These are phyloP conservation scores for Didymodactylos carnosus DNA, from an alignment of 2,888 invertebrate species.

Conservation along the genomic window DNA sequence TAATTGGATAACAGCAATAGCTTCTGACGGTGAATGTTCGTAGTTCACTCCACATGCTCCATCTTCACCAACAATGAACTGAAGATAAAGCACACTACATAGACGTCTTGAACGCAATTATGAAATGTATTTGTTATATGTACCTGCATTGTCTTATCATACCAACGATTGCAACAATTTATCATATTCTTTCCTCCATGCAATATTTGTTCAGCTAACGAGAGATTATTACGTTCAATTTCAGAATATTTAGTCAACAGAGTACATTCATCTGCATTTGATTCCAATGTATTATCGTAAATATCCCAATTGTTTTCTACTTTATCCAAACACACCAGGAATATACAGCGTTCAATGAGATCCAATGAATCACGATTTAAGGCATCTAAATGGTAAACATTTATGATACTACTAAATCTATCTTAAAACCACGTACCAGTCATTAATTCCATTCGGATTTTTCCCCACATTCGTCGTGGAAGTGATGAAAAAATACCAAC, in stretches of 20 bases:
- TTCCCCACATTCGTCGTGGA: conserved; percentile 60
- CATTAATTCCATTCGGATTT: conserved; percentile 37
- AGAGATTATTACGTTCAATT: conserved; percentile 23
- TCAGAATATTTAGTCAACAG: conserved; percentile 15
- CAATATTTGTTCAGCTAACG: conserved; percentile 49
- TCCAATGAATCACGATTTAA: conserved; percentile 61
- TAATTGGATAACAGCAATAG: conserved; percentile 48
- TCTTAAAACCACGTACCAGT: too few relatives aligned
- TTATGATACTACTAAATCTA: too few relatives aligned
- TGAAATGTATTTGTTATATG: too few relatives aligned
- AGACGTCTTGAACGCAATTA: too few relatives aligned
- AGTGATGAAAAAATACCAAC: conserved; percentile 70
- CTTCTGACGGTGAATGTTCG: conserved; percentile 86
- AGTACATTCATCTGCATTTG: too few relatives aligned
- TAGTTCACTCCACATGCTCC: conserved; percentile 82
- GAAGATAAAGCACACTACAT: too few relatives aligned
- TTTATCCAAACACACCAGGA: conserved; percentile 76
- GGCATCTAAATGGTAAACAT: conserved; percentile 44
- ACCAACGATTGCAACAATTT: conserved; percentile 86
- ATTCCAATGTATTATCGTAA: too few relatives aligned
- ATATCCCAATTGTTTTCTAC: conserved; percentile 28
- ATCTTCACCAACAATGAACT: conserved; percentile 65
- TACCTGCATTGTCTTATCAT: conserved; percentile 93
- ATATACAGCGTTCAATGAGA: conserved; percentile 59
- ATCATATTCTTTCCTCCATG: conserved; percentile 69